Evolutionary conservation across 2,797 vertebrate genomes (phyloP).

Genomic region (Antrozous pallidus): DNA sequence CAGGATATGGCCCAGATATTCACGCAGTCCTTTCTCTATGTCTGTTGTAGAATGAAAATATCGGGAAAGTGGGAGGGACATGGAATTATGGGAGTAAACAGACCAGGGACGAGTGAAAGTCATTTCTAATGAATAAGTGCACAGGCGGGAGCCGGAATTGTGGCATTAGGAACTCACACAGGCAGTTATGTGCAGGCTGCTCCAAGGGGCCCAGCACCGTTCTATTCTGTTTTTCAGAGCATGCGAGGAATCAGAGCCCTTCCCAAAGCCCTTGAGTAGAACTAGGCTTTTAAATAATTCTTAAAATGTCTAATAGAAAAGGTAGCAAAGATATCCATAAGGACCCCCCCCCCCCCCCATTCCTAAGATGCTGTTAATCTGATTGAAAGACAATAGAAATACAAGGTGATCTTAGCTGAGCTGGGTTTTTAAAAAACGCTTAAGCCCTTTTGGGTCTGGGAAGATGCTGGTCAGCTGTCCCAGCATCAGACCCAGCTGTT

Average conservation of each 20-base stretch:
- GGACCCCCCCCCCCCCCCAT: background rate
- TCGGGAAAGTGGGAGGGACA: too few relatives aligned
- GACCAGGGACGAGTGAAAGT: background rate
- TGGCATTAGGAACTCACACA: background rate
- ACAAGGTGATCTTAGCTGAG: background rate
- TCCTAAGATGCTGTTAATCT: background rate
- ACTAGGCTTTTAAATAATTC: slow-evolving; percentile 14
- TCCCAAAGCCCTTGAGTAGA: background rate
- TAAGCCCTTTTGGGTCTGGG: background rate
- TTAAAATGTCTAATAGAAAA: background rate
- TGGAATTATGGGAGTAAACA: background rate
- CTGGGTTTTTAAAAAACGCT: background rate
- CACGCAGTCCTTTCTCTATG: background rate
- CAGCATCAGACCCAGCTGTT: background rate
- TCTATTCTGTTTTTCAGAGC: background rate
- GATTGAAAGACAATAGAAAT: background rate
- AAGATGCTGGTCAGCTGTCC: background rate
- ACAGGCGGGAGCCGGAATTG: background rate
- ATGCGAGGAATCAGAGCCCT: background rate
- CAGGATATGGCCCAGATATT: background rate
- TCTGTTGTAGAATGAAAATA: slow-evolving; percentile 32
- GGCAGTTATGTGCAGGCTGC: background rate
- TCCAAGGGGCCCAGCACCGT: background rate
- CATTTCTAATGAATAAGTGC: background rate
- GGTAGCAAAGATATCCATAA: background rate